Percentiles rank a stretch among this genome's conserved stretches.
phyloP scores from a whole-genome alignment of 2,797 vertebrate species.

The Antrozous pallidus region DNA sequence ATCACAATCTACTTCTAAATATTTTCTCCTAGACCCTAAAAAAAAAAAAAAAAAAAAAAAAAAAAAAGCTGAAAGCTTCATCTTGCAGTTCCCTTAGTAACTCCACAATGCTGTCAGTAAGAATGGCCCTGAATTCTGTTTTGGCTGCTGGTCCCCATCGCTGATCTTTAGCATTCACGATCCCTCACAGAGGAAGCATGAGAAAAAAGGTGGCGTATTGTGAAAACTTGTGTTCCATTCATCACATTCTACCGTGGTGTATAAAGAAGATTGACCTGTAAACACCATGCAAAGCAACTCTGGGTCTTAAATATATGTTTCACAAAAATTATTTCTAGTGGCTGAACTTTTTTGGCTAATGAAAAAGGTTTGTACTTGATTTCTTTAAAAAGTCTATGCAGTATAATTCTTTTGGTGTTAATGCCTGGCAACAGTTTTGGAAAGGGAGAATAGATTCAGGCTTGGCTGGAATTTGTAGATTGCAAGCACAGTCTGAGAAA shows the following conservation, averaged over 20 bases:
- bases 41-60: slow-evolving; percentile 51
- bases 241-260: slow-evolving; percentile 50
- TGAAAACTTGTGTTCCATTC: slow-evolving; percentile 60
- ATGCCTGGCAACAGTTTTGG: slow-evolving; percentile 72
- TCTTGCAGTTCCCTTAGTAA: slow-evolving; percentile 72
- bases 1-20: slow-evolving; percentile 64
- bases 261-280: slow-evolving; percentile 39
- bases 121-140: slow-evolving; percentile 66
- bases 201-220: slow-evolving; percentile 39
- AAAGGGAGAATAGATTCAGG: slow-evolving; percentile 66
- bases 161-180: slow-evolving; percentile 70
- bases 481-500: slow-evolving; percentile 70
- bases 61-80: slow-evolving; percentile 62
- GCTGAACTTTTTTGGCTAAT: slow-evolving; percentile 17
- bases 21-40: slow-evolving; percentile 63
- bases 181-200: slow-evolving; percentile 60
- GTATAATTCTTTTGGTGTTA: slow-evolving; percentile 42
- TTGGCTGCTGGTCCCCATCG: slow-evolving; percentile 52
- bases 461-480: slow-evolving; percentile 77
- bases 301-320: slow-evolving; percentile 28
- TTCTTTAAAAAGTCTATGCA: slow-evolving; percentile 27
- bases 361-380: slow-evolving; percentile 53
- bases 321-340: slow-evolving; percentile 63
- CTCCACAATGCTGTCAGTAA: slow-evolving; percentile 59
- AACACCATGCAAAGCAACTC: neutral